A percentile compares a stretch with the other conserved stretches of the same genome.
phyloP scores from a whole-genome alignment of 2,797 vertebrate genomes.

The Sebastes cheni region DNA sequence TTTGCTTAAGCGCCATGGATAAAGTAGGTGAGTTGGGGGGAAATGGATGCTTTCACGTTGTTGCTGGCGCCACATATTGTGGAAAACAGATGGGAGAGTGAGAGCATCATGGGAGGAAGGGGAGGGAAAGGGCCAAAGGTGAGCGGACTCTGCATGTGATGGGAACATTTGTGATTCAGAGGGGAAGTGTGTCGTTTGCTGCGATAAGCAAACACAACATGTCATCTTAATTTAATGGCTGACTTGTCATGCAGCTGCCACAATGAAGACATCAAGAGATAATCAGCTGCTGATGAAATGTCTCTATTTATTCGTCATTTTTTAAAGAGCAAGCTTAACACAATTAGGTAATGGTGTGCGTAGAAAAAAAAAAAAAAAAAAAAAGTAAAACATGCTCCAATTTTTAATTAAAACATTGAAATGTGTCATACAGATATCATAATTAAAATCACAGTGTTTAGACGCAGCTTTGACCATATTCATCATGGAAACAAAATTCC shows the following conservation, averaged over 20 bases:
- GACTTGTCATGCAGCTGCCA: slow-evolving; percentile 40
- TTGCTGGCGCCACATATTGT: slow-evolving; percentile 8
- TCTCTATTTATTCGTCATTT: slow-evolving; percentile 72
- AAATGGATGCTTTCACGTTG: slow-evolving; percentile 27
- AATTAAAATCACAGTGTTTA: slow-evolving; percentile 31
- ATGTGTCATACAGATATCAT: slow-evolving; percentile 22
- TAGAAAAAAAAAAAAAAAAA: background rate
- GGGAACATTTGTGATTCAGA: slow-evolving; percentile 46
- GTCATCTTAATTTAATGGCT: slow-evolving; percentile 29
- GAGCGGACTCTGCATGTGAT: slow-evolving; percentile 37
- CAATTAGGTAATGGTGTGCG: slow-evolving; percentile 14
- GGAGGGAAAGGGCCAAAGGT: slow-evolving; percentile 32
- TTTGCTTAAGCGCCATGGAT: background rate
- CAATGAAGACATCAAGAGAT: slow-evolving; percentile 72
- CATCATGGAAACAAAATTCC: slow-evolving; percentile 6
- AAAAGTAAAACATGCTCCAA: slow-evolving; percentile 12
- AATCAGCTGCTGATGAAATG: slow-evolving; percentile 60
- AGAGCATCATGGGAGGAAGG: background rate
- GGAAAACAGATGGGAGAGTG: slow-evolving; percentile 18
- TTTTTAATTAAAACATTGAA: slow-evolving; percentile 14
- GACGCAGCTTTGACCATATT: background rate
- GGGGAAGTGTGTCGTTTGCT: slow-evolving; percentile 37
- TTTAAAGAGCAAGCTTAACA: slow-evolving; percentile 52
- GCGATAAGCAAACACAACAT: slow-evolving; percentile 32
- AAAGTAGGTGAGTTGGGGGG: background rate